phyloP scores from a whole-genome alignment of 2,113 vertebrate species.

The Chloroceryle aenea region DNA sequence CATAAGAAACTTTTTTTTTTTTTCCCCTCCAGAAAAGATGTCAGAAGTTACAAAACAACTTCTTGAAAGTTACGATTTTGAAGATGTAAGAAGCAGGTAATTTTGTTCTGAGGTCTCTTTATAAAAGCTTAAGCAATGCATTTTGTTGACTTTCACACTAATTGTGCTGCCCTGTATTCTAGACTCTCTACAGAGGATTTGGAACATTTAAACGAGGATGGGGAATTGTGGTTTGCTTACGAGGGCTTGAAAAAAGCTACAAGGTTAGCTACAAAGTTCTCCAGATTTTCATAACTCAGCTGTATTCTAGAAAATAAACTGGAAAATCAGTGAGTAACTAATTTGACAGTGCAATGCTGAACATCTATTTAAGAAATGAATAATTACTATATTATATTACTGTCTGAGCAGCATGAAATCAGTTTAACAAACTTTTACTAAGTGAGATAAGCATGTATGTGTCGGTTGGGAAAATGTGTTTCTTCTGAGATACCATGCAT shows the following conservation, averaged over 20 bases:
- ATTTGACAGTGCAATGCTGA: neutral
- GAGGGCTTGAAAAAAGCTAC: slow-evolving; percentile 90
- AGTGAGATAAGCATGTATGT: neutral
- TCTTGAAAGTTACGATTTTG: slow-evolving; percentile 84
- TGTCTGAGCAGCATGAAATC: neutral
- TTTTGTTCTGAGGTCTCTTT: neutral
- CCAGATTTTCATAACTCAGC: neutral
- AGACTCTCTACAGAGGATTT: slow-evolving; percentile 84
- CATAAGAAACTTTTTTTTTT: neutral
- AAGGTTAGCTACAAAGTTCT: slow-evolving; percentile 79
- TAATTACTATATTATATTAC: neutral
- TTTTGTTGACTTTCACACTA: neutral
- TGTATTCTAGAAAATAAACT: neutral
- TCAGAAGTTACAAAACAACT: slow-evolving; percentile 86
- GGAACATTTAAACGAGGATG: slow-evolving; percentile 86
- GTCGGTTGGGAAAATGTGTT: neutral
- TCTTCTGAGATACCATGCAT: neutral
- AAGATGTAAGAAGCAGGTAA: slow-evolving; percentile 86
- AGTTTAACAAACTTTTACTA: neutral
- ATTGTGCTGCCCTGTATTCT: neutral
- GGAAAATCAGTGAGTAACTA: neutral
- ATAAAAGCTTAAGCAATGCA: neutral
- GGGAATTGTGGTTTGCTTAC: slow-evolving; percentile 87
- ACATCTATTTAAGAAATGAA: neutral
- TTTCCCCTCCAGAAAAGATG: slow-evolving; percentile 83